Evolutionary conservation across 2,797 vertebrate genomes (phyloP).

Genomic region (Microchirus variegatus): DNA sequence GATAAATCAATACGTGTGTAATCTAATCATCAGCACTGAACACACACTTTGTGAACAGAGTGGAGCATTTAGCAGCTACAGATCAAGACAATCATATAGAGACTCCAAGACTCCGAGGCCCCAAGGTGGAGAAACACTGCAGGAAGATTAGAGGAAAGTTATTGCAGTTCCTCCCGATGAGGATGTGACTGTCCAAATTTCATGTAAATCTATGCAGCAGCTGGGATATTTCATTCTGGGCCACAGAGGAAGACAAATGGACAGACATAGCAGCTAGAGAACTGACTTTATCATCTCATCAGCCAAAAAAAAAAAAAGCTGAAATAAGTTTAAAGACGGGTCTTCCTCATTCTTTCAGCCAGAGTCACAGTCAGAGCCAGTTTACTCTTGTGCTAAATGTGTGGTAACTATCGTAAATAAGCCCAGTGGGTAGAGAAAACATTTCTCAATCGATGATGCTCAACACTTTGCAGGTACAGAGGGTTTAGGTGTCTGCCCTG

Average conservation of each 20-base stretch:
- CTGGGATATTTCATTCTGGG: not conserved
- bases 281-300: not conserved
- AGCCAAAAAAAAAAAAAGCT: too few relatives aligned
- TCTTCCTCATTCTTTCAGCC: not conserved
- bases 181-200: not conserved
- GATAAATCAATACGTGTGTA: too few relatives aligned
- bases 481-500: slow-evolving; percentile 8
- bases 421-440: not conserved
- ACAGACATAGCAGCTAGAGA: not conserved
- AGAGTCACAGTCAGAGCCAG: not conserved
- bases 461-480: slow-evolving; percentile 5
- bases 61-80: too few relatives aligned
- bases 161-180: not conserved
- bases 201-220: not conserved
- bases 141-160: too few relatives aligned
- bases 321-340: not conserved
- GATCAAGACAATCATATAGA: too few relatives aligned
- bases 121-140: too few relatives aligned
- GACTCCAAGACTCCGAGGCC: too few relatives aligned
- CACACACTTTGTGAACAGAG: too few relatives aligned
- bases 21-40: too few relatives aligned
- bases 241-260: not conserved
- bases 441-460: slow-evolving; percentile 35
- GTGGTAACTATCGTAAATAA: not conserved
- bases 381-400: slow-evolving; percentile 11